Base-by-base conservation (phyloP, 2,797 vertebrate species). In the Sternotherus odoratus region DNA sequence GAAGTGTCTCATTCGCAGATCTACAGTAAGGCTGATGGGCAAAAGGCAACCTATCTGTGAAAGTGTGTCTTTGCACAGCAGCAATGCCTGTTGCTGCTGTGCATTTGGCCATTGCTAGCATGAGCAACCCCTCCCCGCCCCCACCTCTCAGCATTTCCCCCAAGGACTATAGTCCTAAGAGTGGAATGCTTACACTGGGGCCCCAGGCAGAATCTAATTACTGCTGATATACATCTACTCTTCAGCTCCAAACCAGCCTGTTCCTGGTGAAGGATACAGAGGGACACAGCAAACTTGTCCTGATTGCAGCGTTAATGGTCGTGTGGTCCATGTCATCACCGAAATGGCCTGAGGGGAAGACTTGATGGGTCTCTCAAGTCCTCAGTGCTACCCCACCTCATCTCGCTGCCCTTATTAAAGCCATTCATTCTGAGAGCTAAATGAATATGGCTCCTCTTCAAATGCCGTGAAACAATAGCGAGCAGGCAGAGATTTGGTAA, bases 361-460 rank as follows among this genome's bases (percentile, higher is more conserved):
- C 97, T 88, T 97, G 97, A 98, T 98, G 98, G 97, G 97, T 95
- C 98, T 98, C 98, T 95, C 97, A 96, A 98, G 98, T 98, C 98
- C 98, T 98, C 98, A 98, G 98, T 95, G 97, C 97, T 98, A 96
- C 97, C 98, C 98, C 96, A 98, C 98, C 97, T 98, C 97, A 97
- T 94, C 79, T 95, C 96, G 95, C 95, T 97, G 98, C 95, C 98
- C 98, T 99, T 99, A 99, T 99, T 99, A 99, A 99, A 99, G 97
- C 98, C 98, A 99, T 99, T 99, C 98, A 98, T 99, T 98, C 98
- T 98, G 98, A 98, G 98, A 98, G 97, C 98, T 98, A 98, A 98
- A 98, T 97, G 98, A 99, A 97, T 98, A 98, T 98, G 98, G 98
- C 98, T 98, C 98, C 98, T 98, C 97, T 98, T 97, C 97, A 97